These are phyloP conservation scores for Hyaena hyaena DNA, from an alignment of 2,113 vertebrate species.

Conservation along the genomic window DNA sequence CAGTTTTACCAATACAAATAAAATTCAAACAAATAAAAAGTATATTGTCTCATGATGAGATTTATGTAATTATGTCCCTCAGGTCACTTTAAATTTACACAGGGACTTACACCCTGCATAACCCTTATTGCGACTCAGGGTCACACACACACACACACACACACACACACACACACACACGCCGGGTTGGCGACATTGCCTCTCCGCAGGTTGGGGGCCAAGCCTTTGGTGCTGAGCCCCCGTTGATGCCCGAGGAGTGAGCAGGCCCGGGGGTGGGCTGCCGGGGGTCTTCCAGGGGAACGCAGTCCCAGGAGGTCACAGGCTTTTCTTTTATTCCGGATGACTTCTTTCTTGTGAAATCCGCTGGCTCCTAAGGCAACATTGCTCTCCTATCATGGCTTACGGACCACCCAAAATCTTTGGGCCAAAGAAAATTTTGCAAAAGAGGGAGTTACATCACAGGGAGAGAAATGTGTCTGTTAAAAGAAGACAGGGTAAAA, in stretches of 20 bases:
- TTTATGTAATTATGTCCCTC: slow-evolving; percentile 94
- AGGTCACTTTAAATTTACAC: slow-evolving; percentile 93
- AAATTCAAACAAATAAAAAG: slow-evolving; percentile 95
- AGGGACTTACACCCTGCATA: slow-evolving; percentile 84
- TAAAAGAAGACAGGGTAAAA: background rate
- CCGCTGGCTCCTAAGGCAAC: background rate
- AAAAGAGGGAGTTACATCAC: background rate
- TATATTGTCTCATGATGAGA: slow-evolving; percentile 94
- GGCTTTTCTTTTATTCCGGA: slow-evolving; percentile 3
- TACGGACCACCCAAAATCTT: slow-evolving; percentile 39
- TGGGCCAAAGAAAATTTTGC: slow-evolving; percentile 6
- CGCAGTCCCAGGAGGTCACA: slow-evolving; percentile 73
- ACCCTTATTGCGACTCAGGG: slow-evolving; percentile 74
- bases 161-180: background rate
- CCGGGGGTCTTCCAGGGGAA: slow-evolving; percentile 48
- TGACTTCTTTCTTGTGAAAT: slow-evolving; percentile 66
- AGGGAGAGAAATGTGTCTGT: background rate
- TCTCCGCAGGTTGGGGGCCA: background rate
- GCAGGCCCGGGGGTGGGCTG: background rate
- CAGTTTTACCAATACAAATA: slow-evolving; percentile 98
- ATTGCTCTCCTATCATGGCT: rapidly evolving
- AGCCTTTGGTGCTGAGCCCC: no score
- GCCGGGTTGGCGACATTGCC: background rate
- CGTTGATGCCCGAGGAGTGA: background rate
- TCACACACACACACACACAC: slow-evolving; percentile 37